Conservation (phyloP, 2,797 vertebrate genomes). For the Malurus leucopterus region DNA sequence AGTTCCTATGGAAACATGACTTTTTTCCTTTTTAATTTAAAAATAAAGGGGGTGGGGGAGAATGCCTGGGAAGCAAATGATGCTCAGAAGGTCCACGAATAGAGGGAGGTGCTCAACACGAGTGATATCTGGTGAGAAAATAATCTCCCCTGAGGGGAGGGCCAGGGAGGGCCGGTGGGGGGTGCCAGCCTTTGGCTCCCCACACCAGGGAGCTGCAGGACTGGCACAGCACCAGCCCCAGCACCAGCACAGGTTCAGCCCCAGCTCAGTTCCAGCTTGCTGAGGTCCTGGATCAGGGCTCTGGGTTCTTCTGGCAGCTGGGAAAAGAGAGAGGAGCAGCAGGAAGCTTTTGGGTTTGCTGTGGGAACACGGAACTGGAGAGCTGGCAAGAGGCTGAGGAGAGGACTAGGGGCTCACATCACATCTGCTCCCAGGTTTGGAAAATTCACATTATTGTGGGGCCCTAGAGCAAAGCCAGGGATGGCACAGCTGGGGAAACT, state of each 20-base stretch:
- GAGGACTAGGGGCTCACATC: background rate
- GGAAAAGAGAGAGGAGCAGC: background rate
- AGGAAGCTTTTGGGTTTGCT: background rate
- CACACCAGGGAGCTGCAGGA: background rate
- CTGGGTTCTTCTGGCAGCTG: background rate
- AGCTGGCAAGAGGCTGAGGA: background rate
- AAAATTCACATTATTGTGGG: background rate
- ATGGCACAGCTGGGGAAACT: background rate
- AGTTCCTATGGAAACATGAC: slow-evolving; percentile 75
- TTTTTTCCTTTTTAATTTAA: slow-evolving; percentile 49
- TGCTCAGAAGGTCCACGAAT: slow-evolving; percentile 40
- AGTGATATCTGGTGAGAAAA: background rate
- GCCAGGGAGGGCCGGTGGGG: background rate
- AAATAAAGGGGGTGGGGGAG: slow-evolving; percentile 46
- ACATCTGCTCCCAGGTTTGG: background rate
- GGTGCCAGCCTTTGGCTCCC: background rate
- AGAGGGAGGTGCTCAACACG: background rate
- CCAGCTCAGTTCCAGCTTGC: background rate
- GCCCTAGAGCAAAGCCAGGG: background rate
- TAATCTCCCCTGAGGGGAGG: background rate
- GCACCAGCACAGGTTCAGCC: background rate
- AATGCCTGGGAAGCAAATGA: slow-evolving; percentile 29
- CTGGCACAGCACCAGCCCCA: background rate
- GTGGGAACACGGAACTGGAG: background rate
- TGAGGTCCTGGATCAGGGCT: background rate